These are phyloP conservation scores for Drosophila rubida DNA, from an alignment of 2,888 invertebrate genomes.

Conservation along the genomic window DNA sequence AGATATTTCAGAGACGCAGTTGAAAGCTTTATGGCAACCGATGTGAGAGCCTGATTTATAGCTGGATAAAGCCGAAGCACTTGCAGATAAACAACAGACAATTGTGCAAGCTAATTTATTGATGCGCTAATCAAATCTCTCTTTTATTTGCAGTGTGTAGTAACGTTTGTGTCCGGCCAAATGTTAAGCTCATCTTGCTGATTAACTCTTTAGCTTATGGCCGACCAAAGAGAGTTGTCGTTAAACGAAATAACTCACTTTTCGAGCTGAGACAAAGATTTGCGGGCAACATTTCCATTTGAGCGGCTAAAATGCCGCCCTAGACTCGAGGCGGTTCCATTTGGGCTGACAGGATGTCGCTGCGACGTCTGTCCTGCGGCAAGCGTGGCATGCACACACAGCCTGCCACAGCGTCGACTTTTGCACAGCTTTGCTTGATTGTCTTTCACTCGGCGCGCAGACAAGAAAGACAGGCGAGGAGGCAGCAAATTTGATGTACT, in stretches of 20 bases:
- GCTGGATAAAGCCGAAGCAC: not conserved
- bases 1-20: not conserved
- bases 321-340: conserved; percentile 34
- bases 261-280: conserved; percentile 8
- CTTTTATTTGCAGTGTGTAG: not conserved
- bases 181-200: conserved; percentile 12
- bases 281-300: conserved; percentile 22
- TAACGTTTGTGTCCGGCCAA: not conserved
- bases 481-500: conserved; percentile 67
- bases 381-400: not conserved
- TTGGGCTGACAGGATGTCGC: conserved; percentile 48
- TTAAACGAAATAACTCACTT: conserved; percentile 9
- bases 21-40: conserved; percentile 4
- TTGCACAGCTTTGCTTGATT: conserved; percentile 54
- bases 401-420: not conserved
- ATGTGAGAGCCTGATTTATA: conserved; percentile 13
- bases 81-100: not conserved
- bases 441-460: conserved; percentile 49
- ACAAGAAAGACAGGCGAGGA: conserved; percentile 26
- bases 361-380: conserved; percentile 45
- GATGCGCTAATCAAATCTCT: not conserved
- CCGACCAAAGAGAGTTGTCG: conserved; percentile 11
- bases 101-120: not conserved
- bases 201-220: conserved; percentile 22
- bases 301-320: conserved; percentile 34